A percentile compares a stretch with the other conserved stretches of the same genome.
These are phyloP conservation scores for Microctenopoma steveboyesi DNA, from an alignment of 2,797 vertebrate genomes.

Conservation along the genomic window DNA sequence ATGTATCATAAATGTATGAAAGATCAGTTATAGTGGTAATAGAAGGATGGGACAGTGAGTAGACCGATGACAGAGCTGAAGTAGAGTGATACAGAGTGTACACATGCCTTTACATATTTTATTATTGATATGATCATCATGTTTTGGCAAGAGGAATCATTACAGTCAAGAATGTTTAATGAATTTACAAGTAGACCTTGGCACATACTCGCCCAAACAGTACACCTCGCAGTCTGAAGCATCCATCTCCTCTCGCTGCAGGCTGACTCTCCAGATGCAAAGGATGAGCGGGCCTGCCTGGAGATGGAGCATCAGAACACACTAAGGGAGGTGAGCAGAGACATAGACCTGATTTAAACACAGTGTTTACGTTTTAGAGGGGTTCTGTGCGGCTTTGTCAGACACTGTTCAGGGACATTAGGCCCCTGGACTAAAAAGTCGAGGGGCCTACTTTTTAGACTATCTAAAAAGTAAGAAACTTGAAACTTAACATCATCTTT, in stretches of 20 bases:
- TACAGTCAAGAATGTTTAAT: constrained; percentile 15
- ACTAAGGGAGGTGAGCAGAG: constrained; percentile 78
- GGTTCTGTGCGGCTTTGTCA: background rate
- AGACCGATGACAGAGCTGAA: background rate
- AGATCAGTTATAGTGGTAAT: background rate
- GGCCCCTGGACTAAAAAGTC: background rate
- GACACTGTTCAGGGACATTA: background rate
- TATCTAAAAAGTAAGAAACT: background rate
- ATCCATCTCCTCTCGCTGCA: constrained; percentile 53
- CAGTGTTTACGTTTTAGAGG: background rate
- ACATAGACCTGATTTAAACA: background rate
- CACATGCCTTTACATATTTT: background rate
- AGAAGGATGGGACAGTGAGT: background rate
- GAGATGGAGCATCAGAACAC: constrained; percentile 76
- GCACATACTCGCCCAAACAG: background rate
- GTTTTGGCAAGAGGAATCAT: background rate
- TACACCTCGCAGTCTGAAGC: constrained; percentile 2
- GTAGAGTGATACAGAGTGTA: background rate
- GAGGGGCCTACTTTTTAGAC: too few species aligned
- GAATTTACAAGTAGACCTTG: background rate
- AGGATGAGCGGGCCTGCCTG: constrained; percentile 72
- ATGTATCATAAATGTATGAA: constrained; percentile 16
- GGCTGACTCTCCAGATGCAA: constrained; percentile 71
- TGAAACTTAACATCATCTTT: background rate
- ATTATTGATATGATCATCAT: background rate